Base-by-base conservation (phyloP, 2,113 vertebrate species). In the Verasper variegatus region DNA sequence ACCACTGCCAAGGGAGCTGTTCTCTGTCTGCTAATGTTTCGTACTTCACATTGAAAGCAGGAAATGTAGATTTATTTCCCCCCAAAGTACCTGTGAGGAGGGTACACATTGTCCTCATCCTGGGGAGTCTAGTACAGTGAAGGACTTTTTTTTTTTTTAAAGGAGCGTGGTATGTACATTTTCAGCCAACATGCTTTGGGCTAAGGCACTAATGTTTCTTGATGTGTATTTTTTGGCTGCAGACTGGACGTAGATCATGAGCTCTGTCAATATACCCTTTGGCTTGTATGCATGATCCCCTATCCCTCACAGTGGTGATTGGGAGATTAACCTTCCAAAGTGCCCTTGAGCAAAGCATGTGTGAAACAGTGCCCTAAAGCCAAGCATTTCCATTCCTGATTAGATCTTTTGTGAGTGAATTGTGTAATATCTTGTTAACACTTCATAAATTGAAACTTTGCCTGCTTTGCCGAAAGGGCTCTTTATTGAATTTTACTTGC, bases 381-480 rank as follows among this genome's bases (percentile, higher is more conserved):
- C 42, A 75, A 69, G 13, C 26, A 6, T 47, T 68, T 42, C 71
- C 20, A 2, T 52, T 52, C 51, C 17, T 52, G 17, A 52, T 52
- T 20, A 15, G 20, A 52, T 52, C 1, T n/a, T 52, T 2, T 52
- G 20, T 9, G 5, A 2, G 31, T 52, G 18, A 24, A 26, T 78
- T 42, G 23, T 82, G 80, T 58, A 76, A 81, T 54, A n/a, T 54
- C 18, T n/a, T 63, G 73, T 51, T 68, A 18, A n/a, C 60, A 26
- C 74, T 72, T 88, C 61, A 87, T 54, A 76, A 78, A 81, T 74
- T 86, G 76, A 72, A 83, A 87, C 80, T 54, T 17, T 0, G 45
- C 88, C 74, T 58, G 49, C 69, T 54, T 31, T n/a, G 51, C 51
- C 9, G 51, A n/a, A n/a, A 54, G 61, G 5, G 0, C 49, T 76